Percentiles rank a stretch among this genome's conserved stretches.
Conservation (phyloP, 2,113 vertebrate genomes). For the Meriones unguiculatus region DNA sequence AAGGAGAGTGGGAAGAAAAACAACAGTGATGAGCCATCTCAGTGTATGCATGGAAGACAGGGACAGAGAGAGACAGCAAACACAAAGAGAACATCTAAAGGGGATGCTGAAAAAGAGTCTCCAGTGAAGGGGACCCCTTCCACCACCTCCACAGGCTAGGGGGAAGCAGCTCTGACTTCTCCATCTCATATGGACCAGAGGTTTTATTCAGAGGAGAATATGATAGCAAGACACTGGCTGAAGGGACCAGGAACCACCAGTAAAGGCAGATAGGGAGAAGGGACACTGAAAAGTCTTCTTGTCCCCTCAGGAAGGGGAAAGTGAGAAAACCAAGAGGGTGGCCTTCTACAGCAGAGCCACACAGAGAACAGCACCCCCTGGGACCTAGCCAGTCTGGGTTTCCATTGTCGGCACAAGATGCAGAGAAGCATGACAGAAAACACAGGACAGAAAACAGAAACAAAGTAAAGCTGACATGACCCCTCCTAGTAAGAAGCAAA, state of each 20-base stretch:
- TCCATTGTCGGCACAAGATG: not conserved
- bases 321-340: not conserved
- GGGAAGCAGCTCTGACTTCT: not conserved
- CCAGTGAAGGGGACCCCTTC: not conserved
- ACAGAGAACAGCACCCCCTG: fast-evolving
- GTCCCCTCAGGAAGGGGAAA: not conserved
- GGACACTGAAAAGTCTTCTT: not conserved
- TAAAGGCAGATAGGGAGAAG: too few relatives aligned
- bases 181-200: not conserved
- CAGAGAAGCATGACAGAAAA: not conserved
- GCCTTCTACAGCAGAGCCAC: too few relatives aligned
- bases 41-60: not conserved
- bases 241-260: not conserved
- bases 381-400: not conserved
- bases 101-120: not conserved
- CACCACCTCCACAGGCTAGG: not conserved
- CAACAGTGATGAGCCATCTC: too few relatives aligned
- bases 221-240: not conserved
- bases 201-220: not conserved
- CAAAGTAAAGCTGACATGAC: not conserved
- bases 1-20: too few relatives aligned
- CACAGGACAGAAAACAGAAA: not conserved
- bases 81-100: not conserved
- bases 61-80: too few relatives aligned
- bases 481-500: not conserved